Evolutionary conservation across 2,888 invertebrate species (phyloP), one percentile per base, ranked within the genome.

Genomic region (Eulithis testata): DNA sequence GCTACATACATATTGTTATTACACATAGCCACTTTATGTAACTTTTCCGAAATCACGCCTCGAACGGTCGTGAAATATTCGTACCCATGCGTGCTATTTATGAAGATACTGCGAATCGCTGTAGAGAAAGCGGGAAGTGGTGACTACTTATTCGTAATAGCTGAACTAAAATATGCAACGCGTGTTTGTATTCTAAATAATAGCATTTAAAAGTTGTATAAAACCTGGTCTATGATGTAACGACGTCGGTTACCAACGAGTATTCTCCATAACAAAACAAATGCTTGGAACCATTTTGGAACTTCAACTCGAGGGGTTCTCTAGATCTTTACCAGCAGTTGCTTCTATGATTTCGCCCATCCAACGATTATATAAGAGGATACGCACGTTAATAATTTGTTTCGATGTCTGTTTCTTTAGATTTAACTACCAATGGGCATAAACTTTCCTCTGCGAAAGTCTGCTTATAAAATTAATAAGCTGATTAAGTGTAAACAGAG

Each of bases 401-500:
- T 49, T 0, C 0, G 40, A 40, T 40, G 7, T 40, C 40, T 6
- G 40, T 40, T 40, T 11, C 40, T 40, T 40, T 40, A 40, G 4
- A 40, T 5, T 31, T 31, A 31, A 31, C 31, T 40, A 11, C 6
- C 40, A 40, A 40, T 8, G 40, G 49, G 14, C 21, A 49, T 11
- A 21, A 53, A 64, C 65, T 70, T 70, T 73, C 68, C 60, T 69
- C 65, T 64, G 68, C 62, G 70, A 72, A 72, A 73, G 70, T 66
- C 71, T 61, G 67, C 65, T 49, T 72, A 66, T 66, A 63, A 69
- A 70, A 70, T 70, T 66, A 60, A 64, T 68, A 67, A 71, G 75
- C 71, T 82, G 66, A 65, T 83, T 76, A 81, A 82, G 69, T 65
- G 59, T 63, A 37, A 72, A 68, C 68, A 55, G 58, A 79, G 80